Percentiles rank a stretch among this genome's conserved stretches.
Evolutionary conservation across 2,797 vertebrate genomes (phyloP).

Genomic region (Protonibea diacanthus): DNA sequence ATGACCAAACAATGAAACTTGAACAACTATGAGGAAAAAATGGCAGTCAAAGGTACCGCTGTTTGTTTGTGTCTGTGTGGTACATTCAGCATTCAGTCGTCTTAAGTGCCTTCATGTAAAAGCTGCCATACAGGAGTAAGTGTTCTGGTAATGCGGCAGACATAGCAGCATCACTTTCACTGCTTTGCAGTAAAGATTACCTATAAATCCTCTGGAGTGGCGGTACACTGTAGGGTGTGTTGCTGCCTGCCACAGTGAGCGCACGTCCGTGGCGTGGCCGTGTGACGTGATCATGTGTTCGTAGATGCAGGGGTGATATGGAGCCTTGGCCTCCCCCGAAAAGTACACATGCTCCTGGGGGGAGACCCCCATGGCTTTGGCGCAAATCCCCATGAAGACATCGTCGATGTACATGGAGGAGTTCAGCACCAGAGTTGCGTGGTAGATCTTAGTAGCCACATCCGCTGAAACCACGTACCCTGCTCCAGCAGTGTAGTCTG

Average conservation of each 20-base stretch:
- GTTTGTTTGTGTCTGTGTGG: neutral
- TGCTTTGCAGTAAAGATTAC: slow-evolving; percentile 89
- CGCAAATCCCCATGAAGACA: slow-evolving; percentile 98
- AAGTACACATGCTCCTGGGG: slow-evolving; percentile 92
- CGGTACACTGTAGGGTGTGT: slow-evolving; percentile 82
- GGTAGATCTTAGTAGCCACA: slow-evolving; percentile 91
- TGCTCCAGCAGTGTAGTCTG: slow-evolving; percentile 95
- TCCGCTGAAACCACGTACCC: slow-evolving; percentile 92
- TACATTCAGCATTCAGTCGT: neutral
- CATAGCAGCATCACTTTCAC: slow-evolving; percentile 91
- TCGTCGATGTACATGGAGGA: slow-evolving; percentile 95
- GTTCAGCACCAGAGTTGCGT: slow-evolving; percentile 88
- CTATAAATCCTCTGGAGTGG: slow-evolving; percentile 83
- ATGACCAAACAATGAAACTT: slow-evolving; percentile 31
- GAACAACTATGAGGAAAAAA: slow-evolving; percentile 20
- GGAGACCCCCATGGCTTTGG: slow-evolving; percentile 89
- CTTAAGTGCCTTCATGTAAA: slow-evolving; percentile 82
- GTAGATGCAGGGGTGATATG: slow-evolving; percentile 93
- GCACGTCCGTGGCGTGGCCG: slow-evolving; percentile 88
- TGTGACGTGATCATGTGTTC: slow-evolving; percentile 96
- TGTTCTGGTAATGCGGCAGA: slow-evolving; percentile 82
- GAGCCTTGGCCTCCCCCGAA: slow-evolving; percentile 92
- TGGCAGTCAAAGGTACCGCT: neutral
- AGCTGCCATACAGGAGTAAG: slow-evolving; percentile 91
- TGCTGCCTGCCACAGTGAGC: slow-evolving; percentile 88